Base-by-base conservation (phyloP, 2,797 vertebrate genomes). In the Balearica regulorum region DNA sequence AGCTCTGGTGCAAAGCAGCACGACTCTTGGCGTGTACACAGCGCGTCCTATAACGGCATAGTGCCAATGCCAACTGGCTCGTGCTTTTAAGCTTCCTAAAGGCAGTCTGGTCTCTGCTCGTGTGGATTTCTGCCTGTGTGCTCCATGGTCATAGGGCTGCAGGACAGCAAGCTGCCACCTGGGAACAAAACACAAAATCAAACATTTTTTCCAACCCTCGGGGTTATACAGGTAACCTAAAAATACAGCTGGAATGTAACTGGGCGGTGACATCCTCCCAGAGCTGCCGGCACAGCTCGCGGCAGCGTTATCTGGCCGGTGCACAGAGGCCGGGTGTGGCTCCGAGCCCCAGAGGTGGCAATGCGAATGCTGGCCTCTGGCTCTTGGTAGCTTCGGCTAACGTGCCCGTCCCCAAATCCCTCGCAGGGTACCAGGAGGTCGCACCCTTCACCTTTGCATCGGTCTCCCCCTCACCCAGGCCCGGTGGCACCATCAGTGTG, bases 201-300 rank as follows among this genome's bases (percentile, higher is more conserved):
- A 31, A 60, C 1, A 0, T 2, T 17, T 92, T 94, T 92, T 57
- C 75, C 82, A 85, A 84, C 91, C 81, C 72, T 91, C 2, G 4
- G 82, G 89, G 83, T 88, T 82, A 29, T 90, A 69, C 89, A 95
- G 95, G 93, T 95, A 87, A 51, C 84, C 76, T 96, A 87, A 89
- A 96, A 94, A 93, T 79, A 85, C 69, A 65, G 0, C 57, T 86
- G 92, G 91, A 81, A 65, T 41, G 72, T 82, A 22, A 16, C 91
- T 66, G 93, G 93, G 94, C 0, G 90, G 94, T 93, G 91, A 85
- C 92, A 93, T 95, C 93, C 87, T 96, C 93, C 90, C 0, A 3
- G 90, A 19, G 79, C 79, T 54, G 81, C 37, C 0, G 35, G 81
- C 77, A 70, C 3, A 13, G 79, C 73, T 70, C 4, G 1, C 2